Evolutionary conservation across 2,888 invertebrate genomes (phyloP), one percentile per base, ranked within the genome.

Genomic region (Parnassius glacialis): DNA sequence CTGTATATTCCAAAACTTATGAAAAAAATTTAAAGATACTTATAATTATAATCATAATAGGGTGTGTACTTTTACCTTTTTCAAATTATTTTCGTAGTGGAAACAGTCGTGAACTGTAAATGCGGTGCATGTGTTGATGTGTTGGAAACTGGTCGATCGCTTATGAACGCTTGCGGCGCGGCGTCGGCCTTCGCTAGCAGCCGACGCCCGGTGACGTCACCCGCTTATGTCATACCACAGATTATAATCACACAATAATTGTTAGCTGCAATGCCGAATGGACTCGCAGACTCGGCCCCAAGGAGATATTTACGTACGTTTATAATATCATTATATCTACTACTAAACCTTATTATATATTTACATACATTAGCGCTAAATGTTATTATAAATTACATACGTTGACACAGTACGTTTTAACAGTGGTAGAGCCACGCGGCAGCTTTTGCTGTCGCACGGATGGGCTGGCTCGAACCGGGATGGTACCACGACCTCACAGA

Each of bases 131-230:
- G 52, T 64, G 61, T 72, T 75, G 75, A 13, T 78, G 77, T 74
- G 74, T 75, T 85, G 83, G 80, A 76, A 65, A 73, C 72, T 69
- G 72, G 71, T 73, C 85, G 80, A 85, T 84, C 81, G 75, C 81
- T 73, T 67, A 76, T 85, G 80, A 85, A 84, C 81, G 75, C 81
- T 73, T 67, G 77, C 81, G 75, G 73, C 67, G 77, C 81, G 75
- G 73, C 74, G 72, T 72, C 83, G 89, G 88, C 90, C 90, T 90
- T 89, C 90, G 84, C 72, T 65, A 60, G 59, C 68, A 65, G 68
- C 67, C 70, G 69, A 81, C 88, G 87, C 87, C 85, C 83, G 87
- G 67, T 90, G 90, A 90, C 90, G 90, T 89, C 88, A 90, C 70
- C 79, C 76, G 87, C 85, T 90, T 90, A 90, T 90, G 88, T 90